Evolutionary conservation across 2,888 invertebrate species (phyloP).

Genomic region (Chirona hameri): DNA sequence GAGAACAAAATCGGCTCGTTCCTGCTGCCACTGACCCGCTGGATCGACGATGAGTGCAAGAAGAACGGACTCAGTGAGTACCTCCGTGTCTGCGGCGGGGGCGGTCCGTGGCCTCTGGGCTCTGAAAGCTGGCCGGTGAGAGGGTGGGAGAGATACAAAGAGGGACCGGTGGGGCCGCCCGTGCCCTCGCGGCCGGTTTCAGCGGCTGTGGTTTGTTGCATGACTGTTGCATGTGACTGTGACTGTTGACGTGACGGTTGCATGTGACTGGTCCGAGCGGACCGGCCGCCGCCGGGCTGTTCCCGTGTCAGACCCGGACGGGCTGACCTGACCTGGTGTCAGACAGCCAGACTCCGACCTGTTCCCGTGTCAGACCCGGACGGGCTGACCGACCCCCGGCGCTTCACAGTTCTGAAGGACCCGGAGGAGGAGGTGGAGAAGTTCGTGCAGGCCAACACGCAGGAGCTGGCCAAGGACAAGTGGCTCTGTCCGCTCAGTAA

Average conservation of each 20-base stretch:
- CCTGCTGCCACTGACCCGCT: slow-evolving; percentile 66
- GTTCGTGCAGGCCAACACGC: slow-evolving; percentile 91
- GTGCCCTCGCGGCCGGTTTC: no score
- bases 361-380: no score
- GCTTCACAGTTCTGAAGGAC: slow-evolving; percentile 40
- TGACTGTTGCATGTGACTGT: no score
- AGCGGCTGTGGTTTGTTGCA: no score
- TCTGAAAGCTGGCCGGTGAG: neutral
- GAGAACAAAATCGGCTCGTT: slow-evolving; percentile 90
- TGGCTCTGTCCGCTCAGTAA: slow-evolving; percentile 98
- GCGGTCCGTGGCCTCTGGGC: neutral
- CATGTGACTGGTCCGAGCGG: no score
- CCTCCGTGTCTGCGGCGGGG: neutral
- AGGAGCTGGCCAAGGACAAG: slow-evolving; percentile 95
- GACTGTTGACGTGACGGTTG: no score
- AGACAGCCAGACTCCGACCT: no score
- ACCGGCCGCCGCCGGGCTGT: no score
- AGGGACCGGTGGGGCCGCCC: no score
- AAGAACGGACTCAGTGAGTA: slow-evolving; percentile 49
- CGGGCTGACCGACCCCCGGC: slow-evolving; percentile 8
- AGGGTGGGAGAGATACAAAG: no score
- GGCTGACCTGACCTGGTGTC: neutral
- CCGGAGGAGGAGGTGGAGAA: slow-evolving; percentile 72
- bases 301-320: neutral
- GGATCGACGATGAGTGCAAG: slow-evolving; percentile 70